A percentile compares a stretch with the other conserved stretches of the same genome.
Conservation (phyloP, 2,797 vertebrate species). For the Rhadinocentrus ornatus region DNA sequence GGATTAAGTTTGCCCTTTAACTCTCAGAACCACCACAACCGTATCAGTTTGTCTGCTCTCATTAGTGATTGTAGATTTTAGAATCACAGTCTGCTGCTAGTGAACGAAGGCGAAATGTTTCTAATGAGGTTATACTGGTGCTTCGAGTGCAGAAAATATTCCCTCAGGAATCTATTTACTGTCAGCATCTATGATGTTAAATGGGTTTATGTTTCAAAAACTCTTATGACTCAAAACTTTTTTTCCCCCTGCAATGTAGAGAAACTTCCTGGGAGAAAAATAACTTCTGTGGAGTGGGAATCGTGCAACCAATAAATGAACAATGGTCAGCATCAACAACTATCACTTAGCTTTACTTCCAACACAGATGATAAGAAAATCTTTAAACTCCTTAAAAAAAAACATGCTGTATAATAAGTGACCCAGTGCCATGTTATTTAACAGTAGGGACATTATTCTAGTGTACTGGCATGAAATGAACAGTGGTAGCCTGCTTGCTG, state of each 20-base stretch:
- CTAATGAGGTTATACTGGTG: neutral
- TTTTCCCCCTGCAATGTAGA: slow-evolving; percentile 42
- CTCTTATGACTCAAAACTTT: slow-evolving; percentile 33
- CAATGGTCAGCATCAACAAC: slow-evolving; percentile 43
- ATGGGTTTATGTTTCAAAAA: slow-evolving; percentile 31
- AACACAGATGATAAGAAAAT: neutral
- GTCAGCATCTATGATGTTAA: slow-evolving; percentile 27
- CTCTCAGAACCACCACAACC: slow-evolving; percentile 17
- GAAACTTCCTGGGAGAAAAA: slow-evolving; percentile 45
- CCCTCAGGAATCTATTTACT: slow-evolving; percentile 8
- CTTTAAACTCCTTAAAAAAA: neutral
- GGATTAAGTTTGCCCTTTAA: slow-evolving; percentile 46
- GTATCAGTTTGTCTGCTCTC: slow-evolving; percentile 17
- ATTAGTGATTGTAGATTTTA: slow-evolving; percentile 11
- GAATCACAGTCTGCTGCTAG: neutral
- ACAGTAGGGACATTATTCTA: slow-evolving; percentile 13
- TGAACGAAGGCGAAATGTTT: neutral
- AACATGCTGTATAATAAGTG: neutral
- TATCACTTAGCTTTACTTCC: slow-evolving; percentile 14
- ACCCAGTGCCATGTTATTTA: neutral
- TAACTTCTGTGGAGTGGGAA: slow-evolving; percentile 12
- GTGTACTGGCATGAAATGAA: slow-evolving; percentile 9
- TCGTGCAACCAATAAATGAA: slow-evolving; percentile 48
- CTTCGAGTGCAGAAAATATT: neutral
- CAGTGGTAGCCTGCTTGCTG: slow-evolving; percentile 9